A percentile compares a stretch with the other conserved stretches of the same genome.
phyloP scores from a whole-genome alignment of 2,113 vertebrate species.

The Cacatua alba region DNA sequence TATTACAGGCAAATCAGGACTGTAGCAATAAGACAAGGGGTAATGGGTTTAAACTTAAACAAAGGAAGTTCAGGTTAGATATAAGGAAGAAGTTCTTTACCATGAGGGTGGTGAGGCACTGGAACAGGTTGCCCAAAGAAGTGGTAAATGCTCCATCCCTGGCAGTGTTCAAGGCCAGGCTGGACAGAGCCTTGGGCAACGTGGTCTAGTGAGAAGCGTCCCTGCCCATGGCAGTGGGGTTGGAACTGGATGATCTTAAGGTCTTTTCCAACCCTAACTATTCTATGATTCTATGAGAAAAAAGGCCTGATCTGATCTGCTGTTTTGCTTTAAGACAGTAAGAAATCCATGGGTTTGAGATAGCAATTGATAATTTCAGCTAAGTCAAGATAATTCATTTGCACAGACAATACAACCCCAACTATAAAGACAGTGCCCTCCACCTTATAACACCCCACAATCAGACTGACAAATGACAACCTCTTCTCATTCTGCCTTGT shows the following conservation, averaged over 20 bases:
- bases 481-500: not conserved
- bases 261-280: not conserved
- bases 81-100: not conserved
- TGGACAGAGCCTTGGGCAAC: not conserved
- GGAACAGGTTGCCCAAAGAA: not conserved
- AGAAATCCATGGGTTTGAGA: not conserved
- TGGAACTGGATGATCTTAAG: not conserved
- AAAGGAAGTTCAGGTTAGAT: not conserved
- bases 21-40: not conserved
- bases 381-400: not conserved
- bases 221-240: not conserved
- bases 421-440: not conserved
- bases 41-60: not conserved
- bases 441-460: not conserved
- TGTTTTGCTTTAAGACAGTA: not conserved
- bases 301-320: not conserved
- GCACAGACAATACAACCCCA: not conserved
- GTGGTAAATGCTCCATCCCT: not conserved
- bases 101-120: not conserved
- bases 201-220: not conserved
- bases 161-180: not conserved
- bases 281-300: not conserved
- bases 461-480: not conserved
- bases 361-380: not conserved
- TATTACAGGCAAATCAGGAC: not conserved